phyloP scores from a whole-genome alignment of 2,888 invertebrate genomes.

The Palloptera scutellata region DNA sequence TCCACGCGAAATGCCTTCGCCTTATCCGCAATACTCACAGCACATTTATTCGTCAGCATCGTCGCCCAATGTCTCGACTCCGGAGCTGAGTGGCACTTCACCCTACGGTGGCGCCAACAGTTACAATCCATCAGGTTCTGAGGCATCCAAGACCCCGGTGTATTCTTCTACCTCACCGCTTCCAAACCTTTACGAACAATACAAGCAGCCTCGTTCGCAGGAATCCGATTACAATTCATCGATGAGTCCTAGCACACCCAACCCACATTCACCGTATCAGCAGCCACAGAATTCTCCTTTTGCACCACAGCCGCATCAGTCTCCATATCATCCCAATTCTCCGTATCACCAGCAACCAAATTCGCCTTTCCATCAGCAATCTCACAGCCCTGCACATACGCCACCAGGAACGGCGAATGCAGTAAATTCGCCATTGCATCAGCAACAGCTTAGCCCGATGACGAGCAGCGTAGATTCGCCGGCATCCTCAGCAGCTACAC shows the following conservation, averaged over 20 bases:
- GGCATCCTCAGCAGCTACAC: slow-evolving; percentile 58
- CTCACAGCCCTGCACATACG: slow-evolving; percentile 48
- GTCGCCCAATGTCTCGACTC: slow-evolving; percentile 66
- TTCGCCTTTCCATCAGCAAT: slow-evolving; percentile 36
- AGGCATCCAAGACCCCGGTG: slow-evolving; percentile 61
- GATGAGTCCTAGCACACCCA: slow-evolving; percentile 67
- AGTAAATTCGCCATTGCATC: slow-evolving; percentile 44
- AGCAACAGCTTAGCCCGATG: slow-evolving; percentile 54
- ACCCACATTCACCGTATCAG: slow-evolving; percentile 67
- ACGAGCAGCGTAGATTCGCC: slow-evolving; percentile 54
- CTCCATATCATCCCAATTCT: slow-evolving; percentile 60
- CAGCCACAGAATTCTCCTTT: slow-evolving; percentile 65
- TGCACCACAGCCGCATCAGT: slow-evolving; percentile 59
- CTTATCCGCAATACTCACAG: slow-evolving; percentile 68
- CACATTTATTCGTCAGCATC: slow-evolving; percentile 70
- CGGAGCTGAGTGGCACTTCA: slow-evolving; percentile 61
- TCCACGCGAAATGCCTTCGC: slow-evolving; percentile 76
- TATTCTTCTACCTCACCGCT: slow-evolving; percentile 61
- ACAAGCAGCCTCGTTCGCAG: slow-evolving; percentile 67
- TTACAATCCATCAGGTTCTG: slow-evolving; percentile 61
- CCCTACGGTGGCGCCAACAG: slow-evolving; percentile 61
- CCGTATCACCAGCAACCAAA: slow-evolving; percentile 46
- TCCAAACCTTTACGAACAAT: slow-evolving; percentile 68
- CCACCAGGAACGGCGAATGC: slow-evolving; percentile 32
- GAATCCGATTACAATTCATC: slow-evolving; percentile 68